These are phyloP conservation scores for Marronus borbonicus DNA, from an alignment of 2,888 invertebrate genomes.

Conservation along the genomic window DNA sequence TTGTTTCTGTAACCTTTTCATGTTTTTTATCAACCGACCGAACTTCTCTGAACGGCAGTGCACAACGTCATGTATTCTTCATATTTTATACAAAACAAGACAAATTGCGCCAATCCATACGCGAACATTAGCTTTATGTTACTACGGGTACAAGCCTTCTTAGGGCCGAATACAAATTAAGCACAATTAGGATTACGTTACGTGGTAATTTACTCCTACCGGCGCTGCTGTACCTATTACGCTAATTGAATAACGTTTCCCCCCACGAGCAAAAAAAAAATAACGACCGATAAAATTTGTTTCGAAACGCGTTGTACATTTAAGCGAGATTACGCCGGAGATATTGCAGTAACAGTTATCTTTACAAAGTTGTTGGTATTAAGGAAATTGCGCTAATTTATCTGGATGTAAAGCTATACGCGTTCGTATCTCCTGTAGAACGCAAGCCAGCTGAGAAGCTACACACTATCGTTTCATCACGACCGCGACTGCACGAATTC, in stretches of 20 bases:
- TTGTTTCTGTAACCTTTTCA: no score
- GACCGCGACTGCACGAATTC: no score
- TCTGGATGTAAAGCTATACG: conserved; percentile 37
- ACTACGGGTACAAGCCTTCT: no score
- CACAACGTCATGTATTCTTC: no score
- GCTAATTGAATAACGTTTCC: conserved; percentile 4
- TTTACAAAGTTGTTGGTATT: conserved; percentile 45
- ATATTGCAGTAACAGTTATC: conserved; percentile 39
- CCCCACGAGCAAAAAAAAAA: neutral
- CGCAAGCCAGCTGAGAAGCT: conserved; percentile 1
- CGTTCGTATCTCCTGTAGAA: neutral
- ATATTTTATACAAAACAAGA: no score
- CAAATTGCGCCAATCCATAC: no score
- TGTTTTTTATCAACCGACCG: no score
- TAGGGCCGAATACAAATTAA: neutral
- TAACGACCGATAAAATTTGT: conserved; percentile 15
- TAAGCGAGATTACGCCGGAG: conserved; percentile 10
- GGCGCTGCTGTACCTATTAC: neutral
- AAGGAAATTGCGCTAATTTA: conserved; percentile 30
- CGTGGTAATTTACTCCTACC: neutral
- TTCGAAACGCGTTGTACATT: neutral
- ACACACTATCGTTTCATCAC: conserved; percentile 3
- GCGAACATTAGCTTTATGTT: no score
- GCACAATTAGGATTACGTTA: neutral
- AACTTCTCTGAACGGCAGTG: no score